Evolutionary conservation across 2,888 invertebrate species (phyloP), one percentile per base, ranked within the genome.

Genomic region (Chaitophorus viminalis): DNA sequence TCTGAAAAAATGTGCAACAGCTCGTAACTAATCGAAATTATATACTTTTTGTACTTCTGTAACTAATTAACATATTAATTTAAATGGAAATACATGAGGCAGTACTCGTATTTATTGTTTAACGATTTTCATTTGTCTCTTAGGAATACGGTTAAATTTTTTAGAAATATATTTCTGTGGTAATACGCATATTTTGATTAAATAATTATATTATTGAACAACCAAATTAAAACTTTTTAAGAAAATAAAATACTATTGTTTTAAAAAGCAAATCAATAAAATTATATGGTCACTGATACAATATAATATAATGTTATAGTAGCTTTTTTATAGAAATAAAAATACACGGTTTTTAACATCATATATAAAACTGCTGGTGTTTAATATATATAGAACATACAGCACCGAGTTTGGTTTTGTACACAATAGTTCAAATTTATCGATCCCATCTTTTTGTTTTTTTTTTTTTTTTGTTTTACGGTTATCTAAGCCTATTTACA

Each of bases 21-120:
- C 70, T 86, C 86, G 86, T 70, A 72, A 86, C 86, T 79, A 86
- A 86, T 86, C 68, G 85, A 70, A 78, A 86, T 54, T 72, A 36
- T 79, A 36, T n/a, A 77, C 36, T 70, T 85, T 86, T 77, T 68
- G 77, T 78, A 52, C 11, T 39, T 60, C n/a, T 46, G 39, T 3
- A 78, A 79, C 78, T 86, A 86, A 86, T 86, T 86, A 86, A 77
- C 78, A 79, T 86, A 86, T 86, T 77, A 86, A 86, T 78, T 86
- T 36, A 86, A 78, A 86, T 77, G 77, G 68, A 85, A 85, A 77
- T 77, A 77, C 52, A 36, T 9, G n/a, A 46, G 1, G n/a, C 3
- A 54, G 60, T 82, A 31, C 31, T 31, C 25, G 52, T 82, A 60
- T 75, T 75, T 82, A 74, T 83, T 36, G 29, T 83, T 75, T 83